These are phyloP conservation scores for Olivierus martensii DNA, from an alignment of 1,140 invertebrate species.

Conservation along the genomic window DNA sequence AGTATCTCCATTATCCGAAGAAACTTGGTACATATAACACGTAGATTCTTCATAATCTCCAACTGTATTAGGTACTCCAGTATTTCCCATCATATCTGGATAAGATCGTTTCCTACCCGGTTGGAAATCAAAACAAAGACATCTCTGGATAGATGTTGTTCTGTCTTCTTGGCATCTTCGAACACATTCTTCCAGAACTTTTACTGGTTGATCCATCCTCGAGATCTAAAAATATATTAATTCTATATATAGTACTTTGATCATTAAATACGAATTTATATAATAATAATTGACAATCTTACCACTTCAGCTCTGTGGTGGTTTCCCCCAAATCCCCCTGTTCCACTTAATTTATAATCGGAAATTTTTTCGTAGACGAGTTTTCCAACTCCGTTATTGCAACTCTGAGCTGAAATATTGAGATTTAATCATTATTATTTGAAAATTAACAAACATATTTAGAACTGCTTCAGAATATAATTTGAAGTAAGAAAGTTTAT, in stretches of 20 bases:
- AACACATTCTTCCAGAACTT: slow-evolving; percentile 66
- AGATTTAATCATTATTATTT: too few species aligned
- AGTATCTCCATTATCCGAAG: slow-evolving; percentile 69
- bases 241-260: too few species aligned
- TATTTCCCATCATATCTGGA: slow-evolving; percentile 3
- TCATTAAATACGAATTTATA: too few species aligned
- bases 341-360: slow-evolving; percentile 73
- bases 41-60: slow-evolving; percentile 75
- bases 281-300: slow-evolving; percentile 26
- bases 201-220: slow-evolving; percentile 63
- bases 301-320: slow-evolving; percentile 46
- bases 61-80: neutral
- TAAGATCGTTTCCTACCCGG: slow-evolving; percentile 50
- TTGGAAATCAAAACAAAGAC: slow-evolving; percentile 77
- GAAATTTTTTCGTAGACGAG: slow-evolving; percentile 75
- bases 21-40: slow-evolving; percentile 71
- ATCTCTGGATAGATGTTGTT: slow-evolving; percentile 55
- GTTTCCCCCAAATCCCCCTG: slow-evolving; percentile 39
- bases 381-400: slow-evolving; percentile 69
- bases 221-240: slow-evolving; percentile 38
- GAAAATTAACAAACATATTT: too few species aligned
- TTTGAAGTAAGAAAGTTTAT: too few species aligned
- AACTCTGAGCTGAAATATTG: slow-evolving; percentile 64
- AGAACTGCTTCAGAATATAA: too few species aligned
- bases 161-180: slow-evolving; percentile 69